Percentiles rank a stretch among this genome's conserved stretches.
phyloP scores from a whole-genome alignment of 2,113 vertebrate species.

The Hepsetus odoe region DNA sequence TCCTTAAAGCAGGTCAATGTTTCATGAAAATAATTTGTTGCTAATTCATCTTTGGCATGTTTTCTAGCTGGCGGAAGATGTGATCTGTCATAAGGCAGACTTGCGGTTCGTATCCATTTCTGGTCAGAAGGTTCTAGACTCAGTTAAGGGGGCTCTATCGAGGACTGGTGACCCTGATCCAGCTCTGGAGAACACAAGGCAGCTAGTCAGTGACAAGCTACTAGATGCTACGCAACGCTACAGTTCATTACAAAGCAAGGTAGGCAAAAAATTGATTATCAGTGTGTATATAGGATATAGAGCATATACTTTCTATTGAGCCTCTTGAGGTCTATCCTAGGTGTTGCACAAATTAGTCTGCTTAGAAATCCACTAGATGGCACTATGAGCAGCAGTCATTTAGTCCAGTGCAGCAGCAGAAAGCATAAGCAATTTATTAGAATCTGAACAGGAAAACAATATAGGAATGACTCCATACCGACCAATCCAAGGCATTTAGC shows the following conservation, averaged over 20 bases:
- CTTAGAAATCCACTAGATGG: too few relatives aligned
- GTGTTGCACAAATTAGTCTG: too few relatives aligned
- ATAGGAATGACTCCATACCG: too few relatives aligned
- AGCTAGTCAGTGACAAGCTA: slow-evolving; percentile 82
- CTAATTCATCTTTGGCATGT: not conserved
- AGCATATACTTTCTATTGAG: not conserved
- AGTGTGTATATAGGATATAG: too few relatives aligned
- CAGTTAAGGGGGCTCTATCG: slow-evolving; percentile 70
- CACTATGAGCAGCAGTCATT: too few relatives aligned
- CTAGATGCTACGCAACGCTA: slow-evolving; percentile 87
- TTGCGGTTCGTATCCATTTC: slow-evolving; percentile 94
- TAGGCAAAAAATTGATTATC: slow-evolving; percentile 52
- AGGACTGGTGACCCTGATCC: slow-evolving; percentile 60
- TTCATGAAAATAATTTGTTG: not conserved
- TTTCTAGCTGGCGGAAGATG: slow-evolving; percentile 85
- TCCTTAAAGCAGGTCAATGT: not conserved
- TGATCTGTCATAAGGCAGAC: slow-evolving; percentile 97
- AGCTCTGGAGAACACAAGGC: slow-evolving; percentile 70
- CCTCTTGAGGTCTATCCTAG: too few relatives aligned
- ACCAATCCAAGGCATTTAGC: too few relatives aligned
- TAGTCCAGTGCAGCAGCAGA: too few relatives aligned
- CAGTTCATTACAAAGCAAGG: slow-evolving; percentile 85
- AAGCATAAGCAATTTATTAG: too few relatives aligned
- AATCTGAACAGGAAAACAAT: too few relatives aligned
- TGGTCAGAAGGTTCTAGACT: slow-evolving; percentile 92